These are phyloP conservation scores for Agraylea sexmaculata DNA, from an alignment of 1,140 invertebrate genomes.

Conservation along the genomic window DNA sequence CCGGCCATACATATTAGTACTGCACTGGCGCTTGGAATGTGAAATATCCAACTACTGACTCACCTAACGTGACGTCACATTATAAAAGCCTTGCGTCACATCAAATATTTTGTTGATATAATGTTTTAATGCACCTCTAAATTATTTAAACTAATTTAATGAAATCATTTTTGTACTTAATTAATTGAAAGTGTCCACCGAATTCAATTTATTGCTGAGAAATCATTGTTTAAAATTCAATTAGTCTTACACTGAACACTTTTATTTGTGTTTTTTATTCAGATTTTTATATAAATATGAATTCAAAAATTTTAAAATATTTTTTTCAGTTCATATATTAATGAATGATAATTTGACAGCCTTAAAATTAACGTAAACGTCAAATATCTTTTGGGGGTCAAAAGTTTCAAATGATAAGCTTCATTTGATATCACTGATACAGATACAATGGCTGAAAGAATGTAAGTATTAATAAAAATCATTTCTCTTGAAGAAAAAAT, in stretches of 20 bases:
- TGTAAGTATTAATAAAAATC: no score
- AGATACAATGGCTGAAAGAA: no score
- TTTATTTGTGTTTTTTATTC: not conserved
- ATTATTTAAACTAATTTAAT: no score
- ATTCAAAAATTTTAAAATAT: not conserved
- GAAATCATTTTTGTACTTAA: not conserved
- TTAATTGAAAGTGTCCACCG: not conserved
- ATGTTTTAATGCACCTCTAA: no score
- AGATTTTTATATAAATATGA: not conserved
- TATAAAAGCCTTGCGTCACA: not conserved
- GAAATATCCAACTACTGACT: not conserved
- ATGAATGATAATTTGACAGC: no score
- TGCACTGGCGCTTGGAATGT: not conserved
- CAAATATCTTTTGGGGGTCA: no score
- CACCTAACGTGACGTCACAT: not conserved
- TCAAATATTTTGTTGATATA: no score
- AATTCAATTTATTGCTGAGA: not conserved
- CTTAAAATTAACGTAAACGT: no score
- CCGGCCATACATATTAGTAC: not conserved
- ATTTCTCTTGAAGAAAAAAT: no score
- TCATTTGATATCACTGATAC: no score
- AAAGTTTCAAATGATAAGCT: no score
- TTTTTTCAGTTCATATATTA: not conserved
- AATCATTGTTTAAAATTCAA: not conserved
- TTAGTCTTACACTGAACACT: not conserved